A percentile compares a stretch with the other conserved stretches of the same genome.
Evolutionary conservation across 2,888 invertebrate species (phyloP).

Genomic region (Lobophora halterata): DNA sequence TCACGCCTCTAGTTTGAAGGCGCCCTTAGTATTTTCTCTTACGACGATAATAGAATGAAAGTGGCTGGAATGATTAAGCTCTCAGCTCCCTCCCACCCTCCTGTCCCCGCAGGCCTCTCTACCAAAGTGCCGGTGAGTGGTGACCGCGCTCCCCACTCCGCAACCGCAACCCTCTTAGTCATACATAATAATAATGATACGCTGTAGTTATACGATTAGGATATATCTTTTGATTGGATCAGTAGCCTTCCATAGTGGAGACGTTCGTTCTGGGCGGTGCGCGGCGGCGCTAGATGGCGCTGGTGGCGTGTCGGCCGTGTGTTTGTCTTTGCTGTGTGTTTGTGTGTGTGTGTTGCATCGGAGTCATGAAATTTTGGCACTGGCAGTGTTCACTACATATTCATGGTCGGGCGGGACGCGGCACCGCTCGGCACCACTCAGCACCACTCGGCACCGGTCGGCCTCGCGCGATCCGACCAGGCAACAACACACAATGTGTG

Average conservation of each 20-base stretch:
- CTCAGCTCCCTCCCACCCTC: conserved; percentile 5
- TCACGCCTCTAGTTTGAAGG: too few species aligned
- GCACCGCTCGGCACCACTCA: too few species aligned
- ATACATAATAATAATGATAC: conserved; percentile 24
- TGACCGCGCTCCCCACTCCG: conserved; percentile 24
- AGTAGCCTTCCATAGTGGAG: background rate
- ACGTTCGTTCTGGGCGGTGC: background rate
- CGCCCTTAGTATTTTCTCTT: too few species aligned
- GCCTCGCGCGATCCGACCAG: too few species aligned
- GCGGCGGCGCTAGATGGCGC: conserved; percentile 26
- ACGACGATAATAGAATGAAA: too few species aligned
- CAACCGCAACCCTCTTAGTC: conserved; percentile 24
- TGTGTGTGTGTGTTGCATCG: conserved; percentile 33
- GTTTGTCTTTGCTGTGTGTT: conserved; percentile 29
- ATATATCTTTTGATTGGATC: conserved; percentile 25
- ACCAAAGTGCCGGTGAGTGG: conserved; percentile 37
- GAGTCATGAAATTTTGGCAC: conserved; percentile 31
- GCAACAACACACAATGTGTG: too few species aligned
- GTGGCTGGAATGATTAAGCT: too few species aligned
- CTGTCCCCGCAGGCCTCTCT: conserved; percentile 16
- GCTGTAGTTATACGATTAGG: conserved; percentile 31
- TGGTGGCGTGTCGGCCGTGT: conserved; percentile 24
- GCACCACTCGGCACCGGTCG: too few species aligned
- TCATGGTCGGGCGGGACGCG: too few species aligned
- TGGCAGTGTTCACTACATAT: too few species aligned